phyloP scores from a whole-genome alignment of 2,113 vertebrate genomes.

The Hemichromis elongatus region DNA sequence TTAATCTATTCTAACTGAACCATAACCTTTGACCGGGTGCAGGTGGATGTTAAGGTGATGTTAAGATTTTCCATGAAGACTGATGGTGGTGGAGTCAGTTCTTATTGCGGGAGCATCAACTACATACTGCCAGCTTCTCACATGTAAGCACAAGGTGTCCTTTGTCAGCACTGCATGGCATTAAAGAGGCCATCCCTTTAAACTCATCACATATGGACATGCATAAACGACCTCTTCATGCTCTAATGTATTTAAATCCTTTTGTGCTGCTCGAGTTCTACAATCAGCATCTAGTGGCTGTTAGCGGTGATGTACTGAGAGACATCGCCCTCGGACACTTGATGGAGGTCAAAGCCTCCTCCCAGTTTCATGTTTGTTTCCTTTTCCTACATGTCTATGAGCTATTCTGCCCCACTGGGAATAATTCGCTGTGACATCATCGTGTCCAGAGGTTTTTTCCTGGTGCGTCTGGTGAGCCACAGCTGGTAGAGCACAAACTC shows the following conservation, averaged over 20 bases:
- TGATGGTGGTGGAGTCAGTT: neutral
- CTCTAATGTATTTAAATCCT: neutral
- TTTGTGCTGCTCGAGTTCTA: neutral
- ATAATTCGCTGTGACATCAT: neutral
- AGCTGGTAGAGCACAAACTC: neutral
- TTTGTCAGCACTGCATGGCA: neutral
- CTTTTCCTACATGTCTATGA: neutral
- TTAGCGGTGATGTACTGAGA: neutral
- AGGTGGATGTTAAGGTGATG: neutral
- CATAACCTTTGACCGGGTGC: neutral
- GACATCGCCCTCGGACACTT: neutral
- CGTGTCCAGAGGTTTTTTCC: rapidly evolving
- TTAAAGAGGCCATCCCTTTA: neutral
- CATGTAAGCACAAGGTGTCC: neutral
- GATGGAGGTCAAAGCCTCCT: neutral
- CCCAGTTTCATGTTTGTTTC: neutral
- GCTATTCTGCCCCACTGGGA: neutral
- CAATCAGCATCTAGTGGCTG: neutral
- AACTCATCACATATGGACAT: neutral
- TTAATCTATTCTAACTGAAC: neutral
- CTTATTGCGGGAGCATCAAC: rapidly evolving
- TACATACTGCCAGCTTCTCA: neutral
- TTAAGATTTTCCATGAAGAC: neutral
- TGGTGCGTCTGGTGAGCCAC: neutral
- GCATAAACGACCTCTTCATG: neutral